Evolutionary conservation across 2,113 vertebrate species (phyloP).

Genomic region (Gasterosteus aculeatus): DNA sequence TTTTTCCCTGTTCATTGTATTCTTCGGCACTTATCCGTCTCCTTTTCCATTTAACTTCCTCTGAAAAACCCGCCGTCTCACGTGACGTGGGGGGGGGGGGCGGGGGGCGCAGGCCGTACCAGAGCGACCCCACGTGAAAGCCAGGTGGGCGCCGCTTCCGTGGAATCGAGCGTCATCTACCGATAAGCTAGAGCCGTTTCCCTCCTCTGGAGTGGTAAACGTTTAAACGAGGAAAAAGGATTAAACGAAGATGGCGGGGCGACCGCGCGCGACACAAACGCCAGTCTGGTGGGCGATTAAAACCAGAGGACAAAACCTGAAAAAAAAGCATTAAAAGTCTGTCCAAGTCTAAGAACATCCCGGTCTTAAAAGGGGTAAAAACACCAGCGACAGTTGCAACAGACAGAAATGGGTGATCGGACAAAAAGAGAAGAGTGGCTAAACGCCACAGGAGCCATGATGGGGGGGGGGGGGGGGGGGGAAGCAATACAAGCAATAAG

Average conservation of each 20-base stretch:
- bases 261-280: background rate
- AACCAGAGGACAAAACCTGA: conserved; percentile 19
- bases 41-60: conserved; percentile 57
- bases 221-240: conserved; percentile 2
- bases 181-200: conserved; percentile 14
- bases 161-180: background rate
- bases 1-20: conserved; percentile 43
- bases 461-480: background rate
- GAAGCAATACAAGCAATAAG: conserved; percentile 57
- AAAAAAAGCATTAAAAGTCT: background rate
- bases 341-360: conserved; percentile 8
- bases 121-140: background rate
- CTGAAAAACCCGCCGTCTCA: conserved; percentile 30
- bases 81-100: background rate
- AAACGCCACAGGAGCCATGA: conserved; percentile 50
- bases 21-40: conserved; percentile 45
- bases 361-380: conserved; percentile 19
- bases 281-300: conserved; percentile 5
- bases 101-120: background rate
- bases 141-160: conserved; percentile 8
- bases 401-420: conserved; percentile 51
- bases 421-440: conserved; percentile 41
- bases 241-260: conserved; percentile 13
- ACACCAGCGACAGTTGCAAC: conserved; percentile 56
- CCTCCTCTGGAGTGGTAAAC: conserved; percentile 34